Evolutionary conservation across 2,113 vertebrate species (phyloP).

Genomic region (Neoarius graeffei): DNA sequence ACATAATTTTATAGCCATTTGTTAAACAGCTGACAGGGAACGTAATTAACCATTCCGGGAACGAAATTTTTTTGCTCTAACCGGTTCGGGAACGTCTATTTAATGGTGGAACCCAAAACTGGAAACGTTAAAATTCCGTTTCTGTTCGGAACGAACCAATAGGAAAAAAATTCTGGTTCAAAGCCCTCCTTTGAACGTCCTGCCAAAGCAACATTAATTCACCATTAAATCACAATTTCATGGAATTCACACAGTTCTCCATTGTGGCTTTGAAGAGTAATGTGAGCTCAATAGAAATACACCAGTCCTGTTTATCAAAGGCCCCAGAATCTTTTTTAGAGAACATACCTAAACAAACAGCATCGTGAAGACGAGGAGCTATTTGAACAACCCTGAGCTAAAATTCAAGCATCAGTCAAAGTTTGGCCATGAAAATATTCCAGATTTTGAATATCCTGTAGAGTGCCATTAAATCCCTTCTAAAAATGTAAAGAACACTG

Average conservation of each 20-base stretch:
- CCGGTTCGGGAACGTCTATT: too few relatives aligned
- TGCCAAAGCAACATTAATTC: background rate
- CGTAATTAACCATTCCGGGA: too few relatives aligned
- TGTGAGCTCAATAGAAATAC: background rate
- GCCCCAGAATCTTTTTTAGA: background rate
- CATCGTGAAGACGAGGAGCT: background rate
- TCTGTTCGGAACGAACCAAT: too few relatives aligned
- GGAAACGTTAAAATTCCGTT: too few relatives aligned
- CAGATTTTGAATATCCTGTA: background rate
- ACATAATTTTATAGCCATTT: too few relatives aligned
- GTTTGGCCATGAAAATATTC: background rate
- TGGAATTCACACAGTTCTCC: background rate
- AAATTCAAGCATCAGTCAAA: background rate
- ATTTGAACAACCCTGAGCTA: background rate
- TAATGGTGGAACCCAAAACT: too few relatives aligned
- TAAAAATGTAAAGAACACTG: background rate
- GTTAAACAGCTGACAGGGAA: too few relatives aligned
- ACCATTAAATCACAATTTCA: background rate
- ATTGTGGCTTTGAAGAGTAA: background rate
- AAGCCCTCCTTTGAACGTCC: background rate
- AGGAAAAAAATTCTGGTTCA: too few relatives aligned
- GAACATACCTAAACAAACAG: background rate
- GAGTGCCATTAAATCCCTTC: background rate
- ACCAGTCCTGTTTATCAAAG: background rate
- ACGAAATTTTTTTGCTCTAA: too few relatives aligned